Evolutionary conservation across 2,888 invertebrate species (phyloP).

Genomic region (Abrostola tripartita): DNA sequence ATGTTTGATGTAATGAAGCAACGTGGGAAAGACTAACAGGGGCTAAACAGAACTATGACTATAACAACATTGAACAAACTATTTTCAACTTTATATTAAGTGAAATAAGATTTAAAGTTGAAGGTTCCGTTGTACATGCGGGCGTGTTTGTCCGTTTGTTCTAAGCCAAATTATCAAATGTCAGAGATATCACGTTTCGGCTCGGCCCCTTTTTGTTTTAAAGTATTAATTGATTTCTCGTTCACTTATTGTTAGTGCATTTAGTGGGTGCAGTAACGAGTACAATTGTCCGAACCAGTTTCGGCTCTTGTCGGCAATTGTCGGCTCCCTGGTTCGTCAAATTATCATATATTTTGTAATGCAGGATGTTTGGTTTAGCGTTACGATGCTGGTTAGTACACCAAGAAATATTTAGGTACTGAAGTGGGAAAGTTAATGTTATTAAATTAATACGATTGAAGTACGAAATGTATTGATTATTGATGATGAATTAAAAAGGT

Average conservation of each 20-base stretch:
- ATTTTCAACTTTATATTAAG: slow-evolving; percentile 40
- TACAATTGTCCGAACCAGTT: slow-evolving; percentile 21
- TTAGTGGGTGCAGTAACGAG: slow-evolving; percentile 27
- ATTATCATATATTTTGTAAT: slow-evolving; percentile 50
- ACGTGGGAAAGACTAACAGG: slow-evolving; percentile 81
- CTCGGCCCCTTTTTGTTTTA: slow-evolving; percentile 61
- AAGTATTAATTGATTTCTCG: slow-evolving; percentile 56
- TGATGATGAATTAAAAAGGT: too few relatives aligned
- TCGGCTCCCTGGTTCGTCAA: slow-evolving; percentile 36
- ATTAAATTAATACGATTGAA: too few relatives aligned
- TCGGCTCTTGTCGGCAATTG: slow-evolving; percentile 9
- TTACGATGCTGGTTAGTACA: slow-evolving; percentile 25
- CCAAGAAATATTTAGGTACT: slow-evolving; percentile 32
- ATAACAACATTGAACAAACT: slow-evolving; percentile 26
- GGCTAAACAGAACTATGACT: slow-evolving; percentile 41
- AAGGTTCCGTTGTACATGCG: slow-evolving; percentile 55
- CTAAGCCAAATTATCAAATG: slow-evolving; percentile 67
- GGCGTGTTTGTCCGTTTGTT: slow-evolving; percentile 63
- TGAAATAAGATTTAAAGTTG: slow-evolving; percentile 20
- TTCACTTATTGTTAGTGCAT: slow-evolving; percentile 46
- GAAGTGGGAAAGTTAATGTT: slow-evolving; percentile 14
- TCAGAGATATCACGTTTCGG: slow-evolving; percentile 69
- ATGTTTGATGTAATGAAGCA: slow-evolving; percentile 77
- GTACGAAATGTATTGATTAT: too few relatives aligned
- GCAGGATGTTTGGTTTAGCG: slow-evolving; percentile 36